Conservation (phyloP, 2,113 vertebrate species). For the Peromyscus polionotus region DNA sequence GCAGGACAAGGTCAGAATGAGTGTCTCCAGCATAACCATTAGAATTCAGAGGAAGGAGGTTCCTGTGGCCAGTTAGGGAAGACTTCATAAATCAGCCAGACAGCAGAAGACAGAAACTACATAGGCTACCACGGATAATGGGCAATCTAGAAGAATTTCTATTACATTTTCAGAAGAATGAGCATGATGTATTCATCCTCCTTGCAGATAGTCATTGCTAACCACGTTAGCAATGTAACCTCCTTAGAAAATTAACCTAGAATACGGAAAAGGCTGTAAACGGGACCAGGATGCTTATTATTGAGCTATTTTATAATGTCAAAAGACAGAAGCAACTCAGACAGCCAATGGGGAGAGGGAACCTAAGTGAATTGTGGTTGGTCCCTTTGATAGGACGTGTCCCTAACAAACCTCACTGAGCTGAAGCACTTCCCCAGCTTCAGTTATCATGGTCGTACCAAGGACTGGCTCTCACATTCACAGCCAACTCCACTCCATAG, state of each 20-base stretch:
- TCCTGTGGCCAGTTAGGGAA: background rate
- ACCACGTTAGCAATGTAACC: constrained; percentile 15
- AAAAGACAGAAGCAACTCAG: constrained; percentile 14
- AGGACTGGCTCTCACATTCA: background rate
- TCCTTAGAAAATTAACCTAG: constrained; percentile 64
- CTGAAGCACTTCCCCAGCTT: background rate
- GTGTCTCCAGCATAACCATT: background rate
- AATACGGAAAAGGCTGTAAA: constrained; percentile 23
- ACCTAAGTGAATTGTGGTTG: background rate
- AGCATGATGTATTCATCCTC: background rate
- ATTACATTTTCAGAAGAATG: constrained; percentile 52
- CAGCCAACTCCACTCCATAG: background rate
- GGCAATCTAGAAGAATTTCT: constrained; percentile 37
- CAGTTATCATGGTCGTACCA: background rate
- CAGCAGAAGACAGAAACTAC: background rate
- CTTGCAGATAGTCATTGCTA: constrained; percentile 44
- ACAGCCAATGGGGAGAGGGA: background rate
- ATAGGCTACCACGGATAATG: background rate
- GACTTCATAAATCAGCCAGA: constrained; percentile 27
- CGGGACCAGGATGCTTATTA: background rate
- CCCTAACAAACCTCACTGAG: background rate
- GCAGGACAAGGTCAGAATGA: background rate
- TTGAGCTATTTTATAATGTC: constrained; percentile 21
- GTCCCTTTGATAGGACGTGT: background rate
- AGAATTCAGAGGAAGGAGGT: constrained; percentile 33